phyloP scores from a whole-genome alignment of 2,113 vertebrate genomes.

The Phalacrocorax pelagicus region DNA sequence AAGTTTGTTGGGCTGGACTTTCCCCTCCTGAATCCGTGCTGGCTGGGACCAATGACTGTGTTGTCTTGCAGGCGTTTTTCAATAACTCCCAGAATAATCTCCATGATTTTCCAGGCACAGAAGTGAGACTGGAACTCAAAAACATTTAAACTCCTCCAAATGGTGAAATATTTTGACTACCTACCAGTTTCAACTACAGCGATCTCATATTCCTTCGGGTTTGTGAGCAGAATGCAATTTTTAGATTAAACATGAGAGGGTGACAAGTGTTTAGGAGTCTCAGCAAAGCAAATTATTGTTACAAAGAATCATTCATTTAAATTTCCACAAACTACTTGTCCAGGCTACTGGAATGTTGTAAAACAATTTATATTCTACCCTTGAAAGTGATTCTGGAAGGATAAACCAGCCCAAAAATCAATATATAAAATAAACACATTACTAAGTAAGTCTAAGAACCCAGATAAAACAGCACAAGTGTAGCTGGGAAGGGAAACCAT shows the following conservation, averaged over 20 bases:
- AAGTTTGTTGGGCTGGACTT: too few relatives aligned
- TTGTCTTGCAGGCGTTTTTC: too few relatives aligned
- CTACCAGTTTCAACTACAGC: neutral
- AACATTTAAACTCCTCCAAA: neutral
- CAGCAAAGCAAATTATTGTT: neutral
- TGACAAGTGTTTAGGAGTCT: neutral
- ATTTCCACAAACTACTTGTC: neutral
- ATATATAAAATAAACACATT: neutral
- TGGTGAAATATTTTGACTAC: neutral
- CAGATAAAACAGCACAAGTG: neutral
- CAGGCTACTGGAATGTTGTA: neutral
- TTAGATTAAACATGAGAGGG: constrained; percentile 52
- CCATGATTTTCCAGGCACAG: too few relatives aligned
- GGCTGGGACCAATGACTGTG: too few relatives aligned
- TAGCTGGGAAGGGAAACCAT: neutral
- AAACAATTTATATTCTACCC: neutral
- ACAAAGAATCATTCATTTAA: neutral
- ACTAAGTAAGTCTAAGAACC: neutral
- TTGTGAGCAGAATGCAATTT: constrained; percentile 20
- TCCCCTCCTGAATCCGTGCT: too few relatives aligned
- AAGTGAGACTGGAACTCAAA: too few relatives aligned
- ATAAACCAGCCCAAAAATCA: neutral
- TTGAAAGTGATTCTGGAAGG: neutral
- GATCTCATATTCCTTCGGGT: neutral
- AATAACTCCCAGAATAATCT: too few relatives aligned